Conservation (phyloP, 2,113 vertebrate species). For the Caloenas nicobarica region DNA sequence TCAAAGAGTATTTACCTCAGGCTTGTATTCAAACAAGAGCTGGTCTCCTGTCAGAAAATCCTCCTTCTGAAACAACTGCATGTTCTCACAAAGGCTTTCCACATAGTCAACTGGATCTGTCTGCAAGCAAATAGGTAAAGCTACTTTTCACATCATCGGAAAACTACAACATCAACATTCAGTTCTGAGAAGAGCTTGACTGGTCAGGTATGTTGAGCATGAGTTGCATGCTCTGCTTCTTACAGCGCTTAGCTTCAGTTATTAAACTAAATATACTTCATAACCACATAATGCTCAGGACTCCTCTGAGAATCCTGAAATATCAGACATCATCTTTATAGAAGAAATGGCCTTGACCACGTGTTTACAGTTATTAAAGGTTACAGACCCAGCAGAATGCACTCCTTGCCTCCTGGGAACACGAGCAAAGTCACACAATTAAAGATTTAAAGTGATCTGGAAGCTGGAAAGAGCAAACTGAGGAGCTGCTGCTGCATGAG, state of each 20-base stretch:
- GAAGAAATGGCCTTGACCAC: background rate
- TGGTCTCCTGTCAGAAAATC: slow-evolving; percentile 96
- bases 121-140: slow-evolving; percentile 66
- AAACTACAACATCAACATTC: background rate
- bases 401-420: background rate
- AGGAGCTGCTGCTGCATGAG: background rate
- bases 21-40: slow-evolving; percentile 91
- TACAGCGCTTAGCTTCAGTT: background rate
- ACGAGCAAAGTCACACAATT: background rate
- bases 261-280: background rate
- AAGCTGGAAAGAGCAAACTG: background rate
- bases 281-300: background rate
- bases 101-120: slow-evolving; percentile 95
- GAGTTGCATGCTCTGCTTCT: background rate
- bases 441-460: background rate
- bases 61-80: slow-evolving; percentile 92
- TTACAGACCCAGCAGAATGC: background rate
- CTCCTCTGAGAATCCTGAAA: background rate
- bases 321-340: background rate
- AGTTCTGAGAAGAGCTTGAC: background rate
- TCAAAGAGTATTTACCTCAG: slow-evolving; percentile 76
- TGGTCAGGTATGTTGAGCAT: background rate
- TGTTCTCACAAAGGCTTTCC: slow-evolving; percentile 95
- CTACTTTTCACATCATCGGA: background rate
- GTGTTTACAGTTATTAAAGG: background rate